phyloP scores from a whole-genome alignment of 2,797 vertebrate genomes.

The Paedocypris micromegethes region DNA sequence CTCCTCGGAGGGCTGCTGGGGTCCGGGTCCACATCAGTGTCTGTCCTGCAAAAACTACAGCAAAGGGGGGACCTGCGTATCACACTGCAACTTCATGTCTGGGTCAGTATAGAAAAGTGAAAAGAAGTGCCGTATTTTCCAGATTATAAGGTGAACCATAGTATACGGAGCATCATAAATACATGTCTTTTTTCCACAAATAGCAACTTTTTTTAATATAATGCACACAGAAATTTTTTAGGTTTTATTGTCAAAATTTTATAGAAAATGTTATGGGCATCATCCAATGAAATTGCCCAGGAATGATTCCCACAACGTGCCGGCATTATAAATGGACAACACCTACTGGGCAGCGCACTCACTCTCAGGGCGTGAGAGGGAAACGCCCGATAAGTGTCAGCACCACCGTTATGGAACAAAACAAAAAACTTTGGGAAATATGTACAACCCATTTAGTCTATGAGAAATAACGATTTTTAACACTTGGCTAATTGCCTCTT shows the following conservation, averaged over 20 bases:
- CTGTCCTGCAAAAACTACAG: slow-evolving; percentile 81
- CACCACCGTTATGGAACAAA: too few species aligned
- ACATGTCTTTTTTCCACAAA: too few species aligned
- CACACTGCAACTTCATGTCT: slow-evolving; percentile 76
- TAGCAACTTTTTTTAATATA: too few species aligned
- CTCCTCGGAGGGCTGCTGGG: slow-evolving; percentile 87
- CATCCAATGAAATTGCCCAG: background rate
- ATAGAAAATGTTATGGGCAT: too few species aligned
- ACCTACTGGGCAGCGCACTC: background rate
- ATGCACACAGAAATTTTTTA: background rate
- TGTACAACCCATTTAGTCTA: background rate
- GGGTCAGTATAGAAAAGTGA: slow-evolving; percentile 65
- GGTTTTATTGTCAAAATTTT: too few species aligned
- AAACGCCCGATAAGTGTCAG: background rate
- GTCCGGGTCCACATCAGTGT: slow-evolving; percentile 81
- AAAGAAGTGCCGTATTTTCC: too few species aligned
- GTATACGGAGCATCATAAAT: too few species aligned
- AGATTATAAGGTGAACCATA: too few species aligned
- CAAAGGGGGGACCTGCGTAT: slow-evolving; percentile 77
- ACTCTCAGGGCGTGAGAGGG: background rate
- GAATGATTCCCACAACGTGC: background rate
- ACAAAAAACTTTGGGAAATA: too few species aligned
- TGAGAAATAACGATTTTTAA: background rate
- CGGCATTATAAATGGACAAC: background rate
- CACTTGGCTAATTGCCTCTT: background rate